Conservation (phyloP, 2,113 vertebrate species). For the Stomatorhinus ivindoensis region DNA sequence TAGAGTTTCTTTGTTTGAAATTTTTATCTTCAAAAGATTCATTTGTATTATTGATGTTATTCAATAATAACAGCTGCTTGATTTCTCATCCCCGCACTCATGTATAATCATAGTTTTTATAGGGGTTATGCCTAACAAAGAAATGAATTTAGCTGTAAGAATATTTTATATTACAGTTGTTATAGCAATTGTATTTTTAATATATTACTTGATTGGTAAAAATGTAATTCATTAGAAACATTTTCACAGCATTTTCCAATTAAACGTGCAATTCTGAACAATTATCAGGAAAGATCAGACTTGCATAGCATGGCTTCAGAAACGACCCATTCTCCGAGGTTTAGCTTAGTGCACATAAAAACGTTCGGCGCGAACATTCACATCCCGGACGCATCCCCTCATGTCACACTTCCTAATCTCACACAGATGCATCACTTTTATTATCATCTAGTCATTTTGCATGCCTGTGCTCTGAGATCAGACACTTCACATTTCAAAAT, state of each 20-base stretch:
- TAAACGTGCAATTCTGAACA: neutral
- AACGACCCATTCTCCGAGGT: neutral
- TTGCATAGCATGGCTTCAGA: neutral
- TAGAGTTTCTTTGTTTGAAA: neutral
- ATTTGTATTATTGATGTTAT: neutral
- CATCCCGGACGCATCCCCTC: neutral
- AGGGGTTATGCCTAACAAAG: neutral
- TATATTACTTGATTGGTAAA: neutral
- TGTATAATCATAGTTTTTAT: neutral
- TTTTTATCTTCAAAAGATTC: neutral
- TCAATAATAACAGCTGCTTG: neutral
- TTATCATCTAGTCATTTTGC: slow-evolving; percentile 6
- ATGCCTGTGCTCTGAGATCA: slow-evolving; percentile 7
- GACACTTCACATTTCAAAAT: neutral
- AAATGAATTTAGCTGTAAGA: neutral
- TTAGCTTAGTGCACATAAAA: neutral
- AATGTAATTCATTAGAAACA: neutral
- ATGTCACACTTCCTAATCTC: slow-evolving; percentile 5
- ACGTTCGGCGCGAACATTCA: neutral
- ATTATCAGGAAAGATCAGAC: neutral
- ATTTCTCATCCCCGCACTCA: neutral
- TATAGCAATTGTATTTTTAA: neutral
- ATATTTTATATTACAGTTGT: neutral
- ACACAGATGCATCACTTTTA: neutral
- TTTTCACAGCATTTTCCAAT: neutral